Percentiles rank a stretch among this genome's conserved stretches.
Conservation (phyloP, 2,113 vertebrate species). For the Alethe diademata region DNA sequence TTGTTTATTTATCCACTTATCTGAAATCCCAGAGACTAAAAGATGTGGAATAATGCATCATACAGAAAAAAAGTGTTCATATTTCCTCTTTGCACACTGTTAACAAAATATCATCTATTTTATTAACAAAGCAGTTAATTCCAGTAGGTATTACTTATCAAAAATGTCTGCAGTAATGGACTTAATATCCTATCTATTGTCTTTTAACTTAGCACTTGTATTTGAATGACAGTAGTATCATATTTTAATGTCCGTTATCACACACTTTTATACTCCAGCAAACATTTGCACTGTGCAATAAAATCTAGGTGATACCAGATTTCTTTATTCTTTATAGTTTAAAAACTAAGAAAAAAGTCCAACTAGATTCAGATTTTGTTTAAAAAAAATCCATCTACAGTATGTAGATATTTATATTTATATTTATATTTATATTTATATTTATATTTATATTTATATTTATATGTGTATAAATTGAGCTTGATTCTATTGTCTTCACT, state of each 20-base stretch:
- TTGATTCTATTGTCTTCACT: not conserved
- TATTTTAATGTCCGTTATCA: slow-evolving; percentile 14
- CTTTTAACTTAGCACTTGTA: slow-evolving; percentile 16
- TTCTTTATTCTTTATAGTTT: not conserved
- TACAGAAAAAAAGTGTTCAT: not conserved
- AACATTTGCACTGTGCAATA: not conserved
- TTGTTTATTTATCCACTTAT: not conserved
- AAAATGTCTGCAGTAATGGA: slow-evolving; percentile 13
- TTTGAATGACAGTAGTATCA: slow-evolving; percentile 39
- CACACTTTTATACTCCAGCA: slow-evolving; percentile 19
- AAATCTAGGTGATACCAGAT: not conserved
- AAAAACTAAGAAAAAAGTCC: not conserved
- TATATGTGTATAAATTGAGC: not conserved
- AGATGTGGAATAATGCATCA: not conserved
- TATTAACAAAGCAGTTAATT: slow-evolving; percentile 40
- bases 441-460: not conserved
- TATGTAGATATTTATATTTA: not conserved
- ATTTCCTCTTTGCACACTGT: not conserved
- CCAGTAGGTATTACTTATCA: slow-evolving; percentile 11
- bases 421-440: not conserved
- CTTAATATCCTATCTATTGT: slow-evolving; percentile 34
- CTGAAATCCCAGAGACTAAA: not conserved
- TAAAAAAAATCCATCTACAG: not conserved
- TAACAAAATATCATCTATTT: slow-evolving; percentile 42
- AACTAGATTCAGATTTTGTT: not conserved